These are phyloP conservation scores for Aphelenchoides fujianensis DNA, from an alignment of 1,140 invertebrate genomes.

Conservation along the genomic window DNA sequence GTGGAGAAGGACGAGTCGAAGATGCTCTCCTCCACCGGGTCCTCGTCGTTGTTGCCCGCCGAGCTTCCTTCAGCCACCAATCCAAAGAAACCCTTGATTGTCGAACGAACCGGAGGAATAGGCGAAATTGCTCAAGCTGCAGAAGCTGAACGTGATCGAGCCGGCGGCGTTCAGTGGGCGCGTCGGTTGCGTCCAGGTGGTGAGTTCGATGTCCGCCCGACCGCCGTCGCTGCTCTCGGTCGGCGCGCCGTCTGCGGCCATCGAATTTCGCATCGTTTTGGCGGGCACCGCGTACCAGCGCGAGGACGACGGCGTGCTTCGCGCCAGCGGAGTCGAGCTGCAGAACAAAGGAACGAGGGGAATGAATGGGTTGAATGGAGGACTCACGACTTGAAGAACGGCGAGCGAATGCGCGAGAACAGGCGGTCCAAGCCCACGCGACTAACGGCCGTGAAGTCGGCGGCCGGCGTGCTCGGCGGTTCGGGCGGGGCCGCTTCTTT, in stretches of 20 bases:
- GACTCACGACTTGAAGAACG: slow-evolving; percentile 8
- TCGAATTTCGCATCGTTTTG: slow-evolving; percentile 8
- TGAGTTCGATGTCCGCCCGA: too few relatives aligned
- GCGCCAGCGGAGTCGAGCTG: background rate
- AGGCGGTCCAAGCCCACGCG: background rate
- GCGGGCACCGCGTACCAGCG: slow-evolving; percentile 13
- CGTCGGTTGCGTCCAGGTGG: background rate
- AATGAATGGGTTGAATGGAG: background rate
- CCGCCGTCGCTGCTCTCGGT: too few relatives aligned
- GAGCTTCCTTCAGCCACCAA: background rate
- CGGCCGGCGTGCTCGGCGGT: too few relatives aligned
- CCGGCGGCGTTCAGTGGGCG: background rate
- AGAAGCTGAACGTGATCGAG: slow-evolving; percentile 15
- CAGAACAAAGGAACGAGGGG: background rate
- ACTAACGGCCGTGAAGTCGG: too few relatives aligned
- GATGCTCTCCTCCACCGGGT: background rate
- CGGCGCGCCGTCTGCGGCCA: too few relatives aligned
- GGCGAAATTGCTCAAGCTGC: slow-evolving; percentile 12
- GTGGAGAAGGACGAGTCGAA: background rate
- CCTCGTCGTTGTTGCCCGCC: background rate
- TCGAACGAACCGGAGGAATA: slow-evolving; percentile 6
- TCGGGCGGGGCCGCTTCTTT: too few relatives aligned
- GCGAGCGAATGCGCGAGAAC: slow-evolving; percentile 7
- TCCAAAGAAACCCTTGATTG: background rate
- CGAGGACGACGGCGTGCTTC: background rate